Evolutionary conservation across 1,140 invertebrate species (phyloP).

Genomic region (Drosophila ogumai): DNA sequence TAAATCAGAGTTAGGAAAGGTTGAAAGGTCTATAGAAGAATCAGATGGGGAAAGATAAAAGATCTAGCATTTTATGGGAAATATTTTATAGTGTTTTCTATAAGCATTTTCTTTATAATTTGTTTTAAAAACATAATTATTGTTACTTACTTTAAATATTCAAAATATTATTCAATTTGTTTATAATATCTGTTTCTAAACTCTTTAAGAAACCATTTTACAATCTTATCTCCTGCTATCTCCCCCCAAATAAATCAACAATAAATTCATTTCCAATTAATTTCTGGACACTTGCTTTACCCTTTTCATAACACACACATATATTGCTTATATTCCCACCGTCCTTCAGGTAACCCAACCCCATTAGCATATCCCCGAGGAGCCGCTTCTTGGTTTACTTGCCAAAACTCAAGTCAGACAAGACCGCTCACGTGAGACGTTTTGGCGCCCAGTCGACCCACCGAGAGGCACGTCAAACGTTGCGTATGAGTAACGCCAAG

Average conservation of each 20-base stretch:
- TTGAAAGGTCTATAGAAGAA: not conserved
- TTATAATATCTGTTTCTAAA: not conserved
- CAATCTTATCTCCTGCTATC: not conserved
- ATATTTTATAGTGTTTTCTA: not conserved
- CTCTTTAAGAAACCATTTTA: not conserved
- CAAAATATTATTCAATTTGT: not conserved
- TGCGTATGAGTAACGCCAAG: slow-evolving; percentile 70
- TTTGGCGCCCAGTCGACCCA: slow-evolving; percentile 20
- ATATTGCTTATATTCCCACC: slow-evolving; percentile 17
- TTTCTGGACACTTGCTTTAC: slow-evolving; percentile 24
- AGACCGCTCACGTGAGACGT: slow-evolving; percentile 32
- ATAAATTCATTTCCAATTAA: slow-evolving; percentile 28
- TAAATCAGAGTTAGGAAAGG: not conserved
- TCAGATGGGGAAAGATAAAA: not conserved
- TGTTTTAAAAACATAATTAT: no score
- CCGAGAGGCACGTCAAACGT: slow-evolving; percentile 51
- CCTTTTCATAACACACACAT: slow-evolving; percentile 16
- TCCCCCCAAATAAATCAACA: not conserved
- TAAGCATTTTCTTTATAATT: not conserved
- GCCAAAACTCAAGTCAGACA: slow-evolving; percentile 25
- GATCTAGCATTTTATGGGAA: not conserved
- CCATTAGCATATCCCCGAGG: slow-evolving; percentile 48
- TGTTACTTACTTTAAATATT: not conserved
- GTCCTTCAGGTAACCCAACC: slow-evolving; percentile 46
- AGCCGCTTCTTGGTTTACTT: slow-evolving; percentile 38